These are phyloP conservation scores for Tympanuchus pallidicinctus DNA, from an alignment of 2,113 vertebrate species.

Conservation along the genomic window DNA sequence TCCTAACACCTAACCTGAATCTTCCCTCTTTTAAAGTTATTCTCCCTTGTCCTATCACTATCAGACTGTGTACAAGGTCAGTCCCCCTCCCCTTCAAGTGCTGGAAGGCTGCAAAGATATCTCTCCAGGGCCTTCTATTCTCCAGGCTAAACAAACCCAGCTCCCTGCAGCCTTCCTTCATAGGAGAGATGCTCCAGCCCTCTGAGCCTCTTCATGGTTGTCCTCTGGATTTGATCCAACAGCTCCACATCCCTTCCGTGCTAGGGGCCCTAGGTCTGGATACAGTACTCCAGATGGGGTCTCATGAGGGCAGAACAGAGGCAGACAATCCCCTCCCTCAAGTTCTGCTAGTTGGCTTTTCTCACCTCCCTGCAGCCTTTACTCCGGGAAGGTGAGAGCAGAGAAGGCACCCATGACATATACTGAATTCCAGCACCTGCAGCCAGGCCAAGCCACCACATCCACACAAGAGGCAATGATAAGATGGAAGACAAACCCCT, in stretches of 20 bases:
- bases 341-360: background rate
- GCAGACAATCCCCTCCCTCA: too few species aligned
- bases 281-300: too few species aligned
- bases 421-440: background rate
- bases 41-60: background rate
- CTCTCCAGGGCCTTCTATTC: background rate
- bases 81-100: background rate
- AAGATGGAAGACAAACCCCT: background rate
- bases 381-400: background rate
- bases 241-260: too few species aligned
- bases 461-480: background rate
- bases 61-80: background rate
- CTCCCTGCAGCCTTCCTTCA: background rate
- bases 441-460: background rate
- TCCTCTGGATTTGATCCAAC: too few species aligned
- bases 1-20: background rate
- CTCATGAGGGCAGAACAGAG: too few species aligned
- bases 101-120: background rate
- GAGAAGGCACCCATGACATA: rapidly evolving
- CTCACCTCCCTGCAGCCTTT: background rate
- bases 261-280: too few species aligned
- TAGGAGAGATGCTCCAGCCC: background rate
- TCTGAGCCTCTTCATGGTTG: background rate
- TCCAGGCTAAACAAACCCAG: background rate
- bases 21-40: background rate